These are phyloP conservation scores for Arenaria interpres DNA, from an alignment of 2,113 vertebrate species.

Conservation along the genomic window DNA sequence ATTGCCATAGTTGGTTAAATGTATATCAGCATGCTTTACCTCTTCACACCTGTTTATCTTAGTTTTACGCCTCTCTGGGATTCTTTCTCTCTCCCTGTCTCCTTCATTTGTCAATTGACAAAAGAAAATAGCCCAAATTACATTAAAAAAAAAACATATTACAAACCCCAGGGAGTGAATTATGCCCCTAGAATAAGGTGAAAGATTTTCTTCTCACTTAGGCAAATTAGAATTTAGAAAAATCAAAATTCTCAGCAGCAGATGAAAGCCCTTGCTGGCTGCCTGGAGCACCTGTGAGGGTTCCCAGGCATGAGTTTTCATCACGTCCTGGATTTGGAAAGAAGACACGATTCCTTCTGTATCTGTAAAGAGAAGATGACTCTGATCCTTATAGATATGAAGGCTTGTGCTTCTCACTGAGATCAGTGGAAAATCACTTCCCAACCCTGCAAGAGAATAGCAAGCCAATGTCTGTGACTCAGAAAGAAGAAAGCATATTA, in stretches of 20 bases:
- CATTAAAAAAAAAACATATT: neutral
- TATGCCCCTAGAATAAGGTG: neutral
- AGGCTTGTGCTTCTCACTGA: neutral
- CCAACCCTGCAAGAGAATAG: neutral
- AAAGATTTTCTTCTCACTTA: conserved; percentile 9
- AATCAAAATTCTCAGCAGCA: neutral
- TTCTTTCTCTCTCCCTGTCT: neutral
- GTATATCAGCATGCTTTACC: neutral
- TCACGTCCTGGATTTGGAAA: neutral
- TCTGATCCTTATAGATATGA: neutral
- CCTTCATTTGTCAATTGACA: neutral
- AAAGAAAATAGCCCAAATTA: neutral
- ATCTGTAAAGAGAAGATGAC: neutral
- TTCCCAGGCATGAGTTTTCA: neutral
- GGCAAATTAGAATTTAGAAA: neutral
- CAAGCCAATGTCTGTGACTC: neutral
- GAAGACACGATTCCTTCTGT: neutral
- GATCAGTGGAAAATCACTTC: neutral
- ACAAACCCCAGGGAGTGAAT: neutral
- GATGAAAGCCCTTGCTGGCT: neutral
- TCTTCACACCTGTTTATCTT: neutral
- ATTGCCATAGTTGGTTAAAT: neutral
- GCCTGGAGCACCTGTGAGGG: neutral
- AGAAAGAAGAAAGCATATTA: neutral
- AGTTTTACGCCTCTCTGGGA: neutral